Base-by-base conservation (phyloP, 2,113 vertebrate species). In the Etheostoma cragini region DNA sequence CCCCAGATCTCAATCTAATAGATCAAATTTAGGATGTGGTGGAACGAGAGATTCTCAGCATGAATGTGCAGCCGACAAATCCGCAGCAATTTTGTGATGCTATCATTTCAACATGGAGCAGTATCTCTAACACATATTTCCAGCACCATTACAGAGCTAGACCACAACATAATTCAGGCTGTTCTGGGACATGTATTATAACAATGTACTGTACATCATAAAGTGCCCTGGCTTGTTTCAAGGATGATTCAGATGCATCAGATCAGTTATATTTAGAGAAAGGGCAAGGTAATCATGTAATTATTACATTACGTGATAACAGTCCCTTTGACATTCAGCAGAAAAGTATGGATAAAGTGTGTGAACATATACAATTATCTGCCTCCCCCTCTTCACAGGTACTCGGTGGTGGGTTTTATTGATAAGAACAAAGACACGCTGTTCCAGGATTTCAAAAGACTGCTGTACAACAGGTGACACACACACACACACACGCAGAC, bases 351-450 rank as follows among this genome's bases (percentile, higher is more conserved):
- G 8, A 42, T 2, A 11, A 42, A 42, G 38, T 46, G 14, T 47
- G 56, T 57, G 17, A 15, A 14, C 45, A 61, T 47, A 22, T 75
- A 69, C 63, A 21, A 79, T 61, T 35, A 70, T 69, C 38, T 62
- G 10, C n/a, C 16, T 58, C 22, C 26, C 4, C 17, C 42, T 1
- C 3, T 85, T 26, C 12, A 3, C 78, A 99, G 98, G 66, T 99
- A 99, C 92, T 99, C 98, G 0, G 97, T 97, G 90, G 89, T 96
- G 75, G 97, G 98, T 64, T 99, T 99, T 87, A 99, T 99, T 82
- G 98, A 99, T 94, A 99, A 99, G 94, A 99, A 99, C 94, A 99
- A 98, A 91, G 98, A 99, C 92, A 98, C 98, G 30, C 95, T 99
- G 86, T 99, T 99, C 94, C 98, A 99, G 90, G 98, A 99, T 91